Base-by-base conservation (phyloP, 2,113 vertebrate species). In the Apodemus sylvaticus region DNA sequence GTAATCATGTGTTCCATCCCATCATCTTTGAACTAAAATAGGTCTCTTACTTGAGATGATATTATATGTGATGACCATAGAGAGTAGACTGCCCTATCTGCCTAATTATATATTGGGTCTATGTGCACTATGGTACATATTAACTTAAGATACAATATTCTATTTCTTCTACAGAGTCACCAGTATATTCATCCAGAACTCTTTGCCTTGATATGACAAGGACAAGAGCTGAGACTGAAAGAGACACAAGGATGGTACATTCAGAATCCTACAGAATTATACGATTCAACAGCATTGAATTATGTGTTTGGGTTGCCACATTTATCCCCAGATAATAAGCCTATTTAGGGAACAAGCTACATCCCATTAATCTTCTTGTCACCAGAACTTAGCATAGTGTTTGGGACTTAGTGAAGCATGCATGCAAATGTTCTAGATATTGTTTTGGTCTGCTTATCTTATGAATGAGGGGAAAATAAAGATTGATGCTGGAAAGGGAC, bases 301-400 rank as follows among this genome's bases (percentile, higher is more conserved):
- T 64, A 53, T 29, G 0, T 68, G 3, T 86, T 89, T 39, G 19
- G 74, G 78, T 70, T 70, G 64, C 19, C 86, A 10, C 45, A 76
- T 77, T 55, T 19, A 86, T 91, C 48, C 55, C 24, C 39, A 51
- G 55, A 24, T 53, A 92, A 55, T 86, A 60, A 70, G 36, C 20
- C 19, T 39, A 79, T 89, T 89, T 91, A 79, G 62, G 26, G 55
- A 60, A 79, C 45, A 89, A 31, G 4, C 53, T 79, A 73, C 5
- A 39, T 70, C 51, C 81, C 53, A 86, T 89, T 93, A 66, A 79
- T 93, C 81, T 64, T 92, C n/a, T 22, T 55, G 17, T 71, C 82
- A 13, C 16, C 22, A 66, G 42, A 55, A 24, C 39, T 92, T 71
- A 92, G 31, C 31, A 76, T 14, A 68, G 36, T 39, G 51, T 95